Evolutionary conservation across 2,888 invertebrate genomes (phyloP).

Genomic region (Minunthozetes semirufus): DNA sequence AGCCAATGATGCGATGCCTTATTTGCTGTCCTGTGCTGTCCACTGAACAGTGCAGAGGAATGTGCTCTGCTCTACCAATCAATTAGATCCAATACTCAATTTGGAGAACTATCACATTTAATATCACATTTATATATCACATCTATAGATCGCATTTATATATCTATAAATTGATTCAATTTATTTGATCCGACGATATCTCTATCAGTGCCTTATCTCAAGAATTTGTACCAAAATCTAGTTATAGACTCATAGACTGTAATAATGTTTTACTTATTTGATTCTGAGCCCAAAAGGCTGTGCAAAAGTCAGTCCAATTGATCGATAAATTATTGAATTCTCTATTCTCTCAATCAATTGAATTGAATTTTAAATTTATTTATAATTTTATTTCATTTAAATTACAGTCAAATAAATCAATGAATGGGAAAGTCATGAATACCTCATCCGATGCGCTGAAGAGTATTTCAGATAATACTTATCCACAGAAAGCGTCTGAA

Average conservation of each 20-base stretch:
- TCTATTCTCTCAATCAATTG: background rate
- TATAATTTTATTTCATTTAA: background rate
- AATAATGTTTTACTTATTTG: background rate
- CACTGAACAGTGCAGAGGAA: background rate
- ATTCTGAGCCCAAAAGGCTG: background rate
- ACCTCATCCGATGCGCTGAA: background rate
- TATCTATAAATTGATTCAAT: background rate
- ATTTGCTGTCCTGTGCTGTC: background rate
- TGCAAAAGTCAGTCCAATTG: background rate
- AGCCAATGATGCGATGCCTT: conserved; percentile 12
- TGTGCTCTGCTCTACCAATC: background rate
- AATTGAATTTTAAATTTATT: background rate
- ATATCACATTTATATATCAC: too few relatives aligned
- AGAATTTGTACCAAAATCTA: too few relatives aligned
- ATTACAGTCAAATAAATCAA: background rate
- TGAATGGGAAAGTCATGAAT: background rate
- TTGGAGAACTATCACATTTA: too few relatives aligned
- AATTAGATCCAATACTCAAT: background rate
- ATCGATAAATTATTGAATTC: background rate
- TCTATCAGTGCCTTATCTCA: too few relatives aligned
- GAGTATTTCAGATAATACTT: background rate
- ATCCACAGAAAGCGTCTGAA: background rate
- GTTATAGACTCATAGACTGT: too few relatives aligned
- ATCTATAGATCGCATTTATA: too few relatives aligned
- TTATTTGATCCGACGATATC: background rate